phyloP scores from a whole-genome alignment of 2,113 vertebrate species.

The Scophthalmus maximus region DNA sequence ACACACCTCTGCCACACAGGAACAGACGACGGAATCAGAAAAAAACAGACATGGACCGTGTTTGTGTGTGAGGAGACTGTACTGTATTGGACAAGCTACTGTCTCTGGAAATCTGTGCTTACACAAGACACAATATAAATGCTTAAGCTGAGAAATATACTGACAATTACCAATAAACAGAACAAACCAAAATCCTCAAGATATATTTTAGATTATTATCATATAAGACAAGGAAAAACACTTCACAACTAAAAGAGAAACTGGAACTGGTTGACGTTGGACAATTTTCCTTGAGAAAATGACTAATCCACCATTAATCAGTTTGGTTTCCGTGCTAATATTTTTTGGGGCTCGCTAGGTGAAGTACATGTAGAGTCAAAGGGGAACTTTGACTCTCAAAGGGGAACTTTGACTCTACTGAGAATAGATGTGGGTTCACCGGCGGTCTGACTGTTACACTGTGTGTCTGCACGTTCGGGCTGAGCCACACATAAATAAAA shows the following conservation, averaged over 20 bases:
- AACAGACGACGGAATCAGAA: conserved; percentile 26
- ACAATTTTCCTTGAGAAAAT: not conserved
- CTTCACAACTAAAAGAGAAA: too few relatives aligned
- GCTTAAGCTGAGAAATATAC: too few relatives aligned
- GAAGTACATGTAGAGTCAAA: not conserved
- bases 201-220: too few relatives aligned
- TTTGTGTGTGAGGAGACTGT: not conserved
- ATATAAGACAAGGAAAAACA: not conserved
- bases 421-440: not conserved
- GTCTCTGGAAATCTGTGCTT: not conserved
- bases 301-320: not conserved
- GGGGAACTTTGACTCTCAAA: not conserved
- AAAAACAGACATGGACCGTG: conserved; percentile 26
- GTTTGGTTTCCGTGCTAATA: not conserved
- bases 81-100: not conserved
- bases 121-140: too few relatives aligned
- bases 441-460: conserved; percentile 14
- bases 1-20: conserved; percentile 56
- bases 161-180: too few relatives aligned
- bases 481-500: conserved; percentile 53
- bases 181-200: too few relatives aligned
- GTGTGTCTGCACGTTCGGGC: conserved; percentile 30
- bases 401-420: not conserved
- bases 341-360: not conserved
- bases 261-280: too few relatives aligned